Percentiles rank a stretch among this genome's conserved stretches.
These are phyloP conservation scores for Cacatua alba DNA, from an alignment of 2,113 vertebrate genomes.

Conservation along the genomic window DNA sequence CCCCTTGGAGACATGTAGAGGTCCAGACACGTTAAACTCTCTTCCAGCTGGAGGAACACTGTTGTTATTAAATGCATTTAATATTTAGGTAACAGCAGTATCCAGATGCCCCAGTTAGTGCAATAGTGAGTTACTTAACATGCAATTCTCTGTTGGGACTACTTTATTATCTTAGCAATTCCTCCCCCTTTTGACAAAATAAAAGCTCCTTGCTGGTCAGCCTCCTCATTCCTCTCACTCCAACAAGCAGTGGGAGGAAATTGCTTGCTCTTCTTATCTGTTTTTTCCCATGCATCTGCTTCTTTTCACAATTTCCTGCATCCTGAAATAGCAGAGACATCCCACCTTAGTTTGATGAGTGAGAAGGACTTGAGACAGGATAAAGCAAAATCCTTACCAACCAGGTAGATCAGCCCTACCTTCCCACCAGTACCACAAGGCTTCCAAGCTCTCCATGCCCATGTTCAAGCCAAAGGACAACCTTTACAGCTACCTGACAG, in stretches of 20 bases:
- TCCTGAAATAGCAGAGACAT: background rate
- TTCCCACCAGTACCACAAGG: background rate
- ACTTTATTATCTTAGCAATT: background rate
- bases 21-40: background rate
- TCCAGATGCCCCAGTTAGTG: background rate
- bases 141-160: background rate
- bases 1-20: background rate
- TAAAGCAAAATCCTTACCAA: background rate
- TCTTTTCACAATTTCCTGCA: background rate
- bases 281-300: background rate
- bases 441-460: background rate
- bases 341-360: background rate
- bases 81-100: background rate
- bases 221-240: background rate
- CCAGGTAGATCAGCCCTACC: background rate
- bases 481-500: background rate
- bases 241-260: background rate
- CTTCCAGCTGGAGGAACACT: background rate
- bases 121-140: rapidly evolving
- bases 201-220: background rate
- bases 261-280: background rate
- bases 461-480: background rate
- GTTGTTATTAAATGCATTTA: background rate
- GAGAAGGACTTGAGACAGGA: background rate
- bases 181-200: background rate